Evolutionary conservation across 2,113 vertebrate species (phyloP), one percentile per base, ranked within the genome.

Genomic region (Trochalopteron elliotii): DNA sequence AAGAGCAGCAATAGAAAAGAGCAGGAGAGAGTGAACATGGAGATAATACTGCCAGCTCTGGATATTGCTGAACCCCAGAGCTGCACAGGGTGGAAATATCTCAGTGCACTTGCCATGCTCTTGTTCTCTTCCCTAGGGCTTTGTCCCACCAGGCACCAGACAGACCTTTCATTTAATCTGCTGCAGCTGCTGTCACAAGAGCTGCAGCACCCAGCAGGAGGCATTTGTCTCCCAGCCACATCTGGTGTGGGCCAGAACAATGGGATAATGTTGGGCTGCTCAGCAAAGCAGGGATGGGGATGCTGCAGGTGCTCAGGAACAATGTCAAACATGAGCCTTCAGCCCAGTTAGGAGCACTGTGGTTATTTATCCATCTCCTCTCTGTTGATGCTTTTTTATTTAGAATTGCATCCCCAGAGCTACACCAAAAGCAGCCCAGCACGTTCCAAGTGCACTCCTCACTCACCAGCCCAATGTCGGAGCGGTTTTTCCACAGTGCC

Each of bases 391-490:
- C 7, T 69, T 65, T 78, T 42, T 63, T 15, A 53, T 1, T 53
- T 28, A 42, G 40, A 76, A 69, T 5, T 53, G 49, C 35, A 75
- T 5, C 33, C 57, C 60, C 27, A 42, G 45, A 79, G 35, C 47
- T 6, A 30, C 1, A 61, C 8, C 39, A 42, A 64, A 71, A 84
- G 55, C 22, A 75, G 55, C 8, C 13, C 79, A 83, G 65, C 50
- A 76, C 86, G 50, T 81, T n/a, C 28, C 4, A 22, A 78, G 35
- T 5, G 18, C 39, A 19, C 15, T 63, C 28, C 63, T 39, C 40
- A 97, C 98, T 97, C 98, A 99, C 99, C 98, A 99, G 98, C 76
- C 99, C 99, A 23, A 99, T 99, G 57, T 99, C 98, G 0, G 99
- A 99, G 15, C 99, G 98, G 72, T 98, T 99, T 92, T 98, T 98